These are phyloP conservation scores for Galaxea fascicularis DNA, from an alignment of 92 coral and sea anemone genomes.

Conservation along the genomic window DNA sequence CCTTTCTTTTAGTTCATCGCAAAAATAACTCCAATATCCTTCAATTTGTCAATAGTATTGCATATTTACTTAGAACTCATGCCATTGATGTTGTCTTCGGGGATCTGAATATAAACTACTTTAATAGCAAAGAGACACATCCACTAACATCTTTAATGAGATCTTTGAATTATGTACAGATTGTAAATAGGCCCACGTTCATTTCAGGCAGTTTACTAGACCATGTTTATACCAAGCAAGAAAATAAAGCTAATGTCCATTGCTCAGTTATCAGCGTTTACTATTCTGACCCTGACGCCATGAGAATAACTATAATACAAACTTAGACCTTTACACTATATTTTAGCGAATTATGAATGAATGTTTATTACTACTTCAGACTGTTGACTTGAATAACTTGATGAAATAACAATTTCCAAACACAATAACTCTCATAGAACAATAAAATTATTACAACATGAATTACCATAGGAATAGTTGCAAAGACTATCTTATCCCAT, in stretches of 20 bases:
- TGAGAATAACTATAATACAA: slow-evolving; percentile 20
- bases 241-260: slow-evolving; percentile 14
- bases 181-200: too few species aligned
- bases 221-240: slow-evolving; percentile 21
- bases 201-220: too few species aligned
- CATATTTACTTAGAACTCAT: slow-evolving; percentile 22
- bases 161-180: slow-evolving; percentile 38
- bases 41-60: too few species aligned
- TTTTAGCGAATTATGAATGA: neutral
- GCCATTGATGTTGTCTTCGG: slow-evolving; percentile 55
- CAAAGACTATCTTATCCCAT: neutral
- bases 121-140: neutral
- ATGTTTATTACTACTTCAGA: neutral
- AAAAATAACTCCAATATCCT: too few species aligned
- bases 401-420: neutral
- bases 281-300: slow-evolving; percentile 37
- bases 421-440: neutral
- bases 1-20: slow-evolving; percentile 7
- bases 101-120: slow-evolving; percentile 46
- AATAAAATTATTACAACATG: neutral
- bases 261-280: slow-evolving; percentile 33
- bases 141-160: slow-evolving; percentile 38
- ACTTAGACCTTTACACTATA: neutral
- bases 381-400: neutral
- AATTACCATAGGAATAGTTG: slow-evolving; percentile 1